A percentile compares a stretch with the other conserved stretches of the same genome.
These are phyloP conservation scores for Teleopsis dalmanni DNA, from an alignment of 1,140 invertebrate species.

Conservation along the genomic window DNA sequence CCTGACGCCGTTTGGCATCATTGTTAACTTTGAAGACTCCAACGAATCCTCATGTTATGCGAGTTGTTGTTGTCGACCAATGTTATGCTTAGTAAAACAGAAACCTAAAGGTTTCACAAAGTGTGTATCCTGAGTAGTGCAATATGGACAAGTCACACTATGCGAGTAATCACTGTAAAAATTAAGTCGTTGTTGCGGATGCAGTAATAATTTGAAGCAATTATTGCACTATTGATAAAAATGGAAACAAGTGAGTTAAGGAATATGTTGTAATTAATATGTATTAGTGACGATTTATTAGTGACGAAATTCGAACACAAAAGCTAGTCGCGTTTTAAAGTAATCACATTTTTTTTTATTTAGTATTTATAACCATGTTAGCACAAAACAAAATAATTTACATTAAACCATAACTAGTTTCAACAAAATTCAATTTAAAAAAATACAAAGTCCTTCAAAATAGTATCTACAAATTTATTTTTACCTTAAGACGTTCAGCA, in stretches of 20 bases:
- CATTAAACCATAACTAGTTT: background rate
- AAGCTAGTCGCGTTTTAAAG: too few species aligned
- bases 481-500: slow-evolving; percentile 81
- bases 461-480: slow-evolving; percentile 15
- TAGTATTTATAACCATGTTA: too few species aligned
- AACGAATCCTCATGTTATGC: slow-evolving; percentile 74
- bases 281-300: too few species aligned
- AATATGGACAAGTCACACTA: slow-evolving; percentile 82
- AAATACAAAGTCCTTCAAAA: background rate
- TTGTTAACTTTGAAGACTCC: slow-evolving; percentile 31
- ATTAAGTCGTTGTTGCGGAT: slow-evolving; percentile 77
- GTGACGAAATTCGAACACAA: too few species aligned
- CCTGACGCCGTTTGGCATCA: slow-evolving; percentile 6
- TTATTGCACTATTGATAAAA: slow-evolving; percentile 67
- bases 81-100: slow-evolving; percentile 68
- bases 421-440: background rate
- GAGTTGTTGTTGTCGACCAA: slow-evolving; percentile 61
- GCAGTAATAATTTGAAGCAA: slow-evolving; percentile 77
- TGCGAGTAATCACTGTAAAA: slow-evolving; percentile 95
- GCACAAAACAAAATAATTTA: background rate
- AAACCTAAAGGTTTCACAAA: slow-evolving; percentile 83
- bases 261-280: too few species aligned
- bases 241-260: background rate
- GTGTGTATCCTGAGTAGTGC: slow-evolving; percentile 82
- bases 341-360: too few species aligned